These are phyloP conservation scores for Microplitis manilae DNA, from an alignment of 2,888 invertebrate species.

Conservation along the genomic window DNA sequence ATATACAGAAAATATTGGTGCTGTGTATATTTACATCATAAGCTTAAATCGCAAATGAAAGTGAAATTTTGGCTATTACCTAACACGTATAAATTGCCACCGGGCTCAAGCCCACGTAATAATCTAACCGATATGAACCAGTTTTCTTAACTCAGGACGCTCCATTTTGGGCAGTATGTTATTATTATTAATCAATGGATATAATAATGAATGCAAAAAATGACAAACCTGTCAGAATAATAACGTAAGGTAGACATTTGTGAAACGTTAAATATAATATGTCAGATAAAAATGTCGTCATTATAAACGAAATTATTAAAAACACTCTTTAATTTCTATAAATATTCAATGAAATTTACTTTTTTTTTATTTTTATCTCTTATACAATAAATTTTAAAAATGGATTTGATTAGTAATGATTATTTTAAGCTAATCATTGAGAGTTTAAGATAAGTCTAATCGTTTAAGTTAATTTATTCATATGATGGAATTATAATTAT, in stretches of 20 bases:
- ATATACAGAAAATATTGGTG: not conserved
- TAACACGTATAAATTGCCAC: constrained; percentile 41
- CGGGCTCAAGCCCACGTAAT: not conserved
- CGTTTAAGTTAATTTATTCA: too few species aligned
- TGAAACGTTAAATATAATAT: not conserved
- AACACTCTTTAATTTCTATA: not conserved
- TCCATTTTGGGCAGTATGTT: not conserved
- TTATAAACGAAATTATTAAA: not conserved
- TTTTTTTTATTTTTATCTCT: too few species aligned
- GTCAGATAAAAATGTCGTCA: not conserved
- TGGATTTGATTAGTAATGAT: too few species aligned
- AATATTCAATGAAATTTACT: not conserved
- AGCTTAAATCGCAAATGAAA: constrained; percentile 47
- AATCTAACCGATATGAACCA: constrained; percentile 11
- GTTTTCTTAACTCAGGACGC: constrained; percentile 2
- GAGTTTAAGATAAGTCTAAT: too few species aligned
- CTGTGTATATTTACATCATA: not conserved
- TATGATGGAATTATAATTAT: too few species aligned
- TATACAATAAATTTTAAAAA: too few species aligned
- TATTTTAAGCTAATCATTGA: too few species aligned
- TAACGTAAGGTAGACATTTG: not conserved
- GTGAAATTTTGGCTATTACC: constrained; percentile 57
- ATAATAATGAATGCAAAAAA: not conserved
- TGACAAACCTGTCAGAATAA: not conserved
- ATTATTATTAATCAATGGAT: not conserved